Evolutionary conservation across 2,888 invertebrate species (phyloP).

Genomic region (Synergus japonicus): DNA sequence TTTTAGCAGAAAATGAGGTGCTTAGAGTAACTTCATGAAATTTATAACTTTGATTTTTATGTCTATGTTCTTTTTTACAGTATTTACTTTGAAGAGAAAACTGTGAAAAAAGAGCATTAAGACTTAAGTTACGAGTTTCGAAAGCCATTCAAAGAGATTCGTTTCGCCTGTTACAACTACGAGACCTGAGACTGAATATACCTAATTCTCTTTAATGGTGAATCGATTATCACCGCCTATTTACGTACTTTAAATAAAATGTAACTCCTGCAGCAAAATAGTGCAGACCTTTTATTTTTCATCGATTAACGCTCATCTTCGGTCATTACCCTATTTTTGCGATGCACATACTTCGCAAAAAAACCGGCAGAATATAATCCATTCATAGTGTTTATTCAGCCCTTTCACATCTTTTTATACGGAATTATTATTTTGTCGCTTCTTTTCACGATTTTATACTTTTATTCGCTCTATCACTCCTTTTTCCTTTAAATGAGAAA

Average conservation of each 20-base stretch:
- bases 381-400: too few species aligned
- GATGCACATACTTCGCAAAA: not conserved
- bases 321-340: not conserved
- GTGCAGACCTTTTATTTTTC: not conserved
- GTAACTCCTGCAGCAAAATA: not conserved
- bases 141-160: not conserved
- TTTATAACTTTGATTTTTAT: not conserved
- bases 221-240: not conserved
- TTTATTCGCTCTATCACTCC: too few species aligned
- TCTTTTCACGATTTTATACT: too few species aligned
- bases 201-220: not conserved
- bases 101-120: not conserved
- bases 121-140: constrained; percentile 20
- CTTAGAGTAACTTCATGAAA: not conserved
- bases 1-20: not conserved
- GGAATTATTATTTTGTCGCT: not conserved
- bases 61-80: constrained; percentile 13
- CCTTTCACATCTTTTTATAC: not conserved
- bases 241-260: not conserved
- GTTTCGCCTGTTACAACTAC: constrained; percentile 21
- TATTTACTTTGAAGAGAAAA: constrained; percentile 19
- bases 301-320: not conserved
- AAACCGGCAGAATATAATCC: not conserved
- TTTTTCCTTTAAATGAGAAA: not conserved
- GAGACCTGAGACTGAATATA: constrained; percentile 7